Evolutionary conservation across 2,113 vertebrate genomes (phyloP).

Genomic region (Chaenocephalus aceratus): DNA sequence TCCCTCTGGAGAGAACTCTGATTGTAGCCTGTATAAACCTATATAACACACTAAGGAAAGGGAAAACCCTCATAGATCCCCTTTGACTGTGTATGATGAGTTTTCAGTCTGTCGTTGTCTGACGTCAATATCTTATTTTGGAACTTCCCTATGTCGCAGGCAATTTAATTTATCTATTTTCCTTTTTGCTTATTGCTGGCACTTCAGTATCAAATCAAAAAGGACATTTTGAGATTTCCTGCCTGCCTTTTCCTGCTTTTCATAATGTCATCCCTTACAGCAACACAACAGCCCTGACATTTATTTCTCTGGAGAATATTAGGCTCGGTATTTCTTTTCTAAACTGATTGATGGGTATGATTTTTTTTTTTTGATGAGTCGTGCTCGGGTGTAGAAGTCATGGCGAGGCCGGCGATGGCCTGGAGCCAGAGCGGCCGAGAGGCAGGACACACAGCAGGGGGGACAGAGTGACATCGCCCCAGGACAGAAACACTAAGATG

Average conservation of each 20-base stretch:
- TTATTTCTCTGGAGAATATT: not conserved
- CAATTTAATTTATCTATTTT: not conserved
- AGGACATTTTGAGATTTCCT: not conserved
- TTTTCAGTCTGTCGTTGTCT: not conserved
- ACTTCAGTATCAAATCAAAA: not conserved
- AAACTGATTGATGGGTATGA: not conserved
- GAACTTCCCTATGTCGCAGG: not conserved
- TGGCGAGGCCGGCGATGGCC: constrained; percentile 34
- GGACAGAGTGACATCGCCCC: constrained; percentile 65
- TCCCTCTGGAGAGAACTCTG: too few relatives aligned
- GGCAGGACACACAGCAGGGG: constrained; percentile 60
- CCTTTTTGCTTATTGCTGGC: not conserved
- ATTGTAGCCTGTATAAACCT: too few relatives aligned
- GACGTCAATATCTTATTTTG: not conserved
- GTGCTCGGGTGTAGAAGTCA: constrained; percentile 60
- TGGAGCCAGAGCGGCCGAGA: constrained; percentile 38
- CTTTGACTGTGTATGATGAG: not conserved
- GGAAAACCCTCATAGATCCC: too few relatives aligned
- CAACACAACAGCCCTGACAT: not conserved
- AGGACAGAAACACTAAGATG: constrained; percentile 36
- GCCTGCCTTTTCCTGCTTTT: not conserved
- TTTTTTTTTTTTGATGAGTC: constrained; percentile 1
- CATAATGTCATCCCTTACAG: not conserved
- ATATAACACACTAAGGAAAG: too few relatives aligned
- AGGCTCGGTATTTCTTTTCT: not conserved